Percentiles rank a stretch among this genome's conserved stretches.
phyloP scores from a whole-genome alignment of 2,797 vertebrate genomes.

The Manis javanica region DNA sequence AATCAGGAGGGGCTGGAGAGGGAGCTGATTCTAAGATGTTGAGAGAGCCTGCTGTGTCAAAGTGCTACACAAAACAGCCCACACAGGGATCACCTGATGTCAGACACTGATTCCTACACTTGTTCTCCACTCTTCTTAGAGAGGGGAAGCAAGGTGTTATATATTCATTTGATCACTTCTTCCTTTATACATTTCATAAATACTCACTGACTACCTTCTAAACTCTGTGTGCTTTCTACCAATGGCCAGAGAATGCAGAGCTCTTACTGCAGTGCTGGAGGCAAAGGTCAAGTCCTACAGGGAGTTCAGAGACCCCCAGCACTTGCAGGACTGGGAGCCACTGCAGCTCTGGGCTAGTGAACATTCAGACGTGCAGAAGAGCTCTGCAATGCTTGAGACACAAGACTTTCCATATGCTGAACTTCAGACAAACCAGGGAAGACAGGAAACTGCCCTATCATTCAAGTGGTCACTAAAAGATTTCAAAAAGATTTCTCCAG shows the following conservation, averaged over 20 bases:
- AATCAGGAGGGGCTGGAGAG: not conserved
- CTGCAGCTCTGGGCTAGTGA: no score
- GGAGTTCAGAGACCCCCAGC: not conserved
- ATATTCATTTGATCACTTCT: not conserved
- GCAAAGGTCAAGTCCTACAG: not conserved
- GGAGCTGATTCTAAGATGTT: not conserved
- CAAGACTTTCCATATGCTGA: not conserved
- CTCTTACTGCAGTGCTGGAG: not conserved
- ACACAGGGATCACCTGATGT: not conserved
- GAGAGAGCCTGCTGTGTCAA: not conserved
- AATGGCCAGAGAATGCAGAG: not conserved
- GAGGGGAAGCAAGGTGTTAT: not conserved
- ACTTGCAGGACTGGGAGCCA: accelerated
- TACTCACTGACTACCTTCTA: not conserved
- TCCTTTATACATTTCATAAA: not conserved
- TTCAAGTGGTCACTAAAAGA: not conserved
- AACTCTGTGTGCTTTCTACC: not conserved
- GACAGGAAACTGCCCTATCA: not conserved
- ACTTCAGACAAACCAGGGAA: not conserved
- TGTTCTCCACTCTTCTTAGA: not conserved
- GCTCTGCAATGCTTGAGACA: accelerated
- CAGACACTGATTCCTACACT: not conserved
- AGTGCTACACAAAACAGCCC: not conserved
- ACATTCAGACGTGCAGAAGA: not conserved
- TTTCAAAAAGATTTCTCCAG: not conserved